phyloP scores from a whole-genome alignment of 2,888 invertebrate species.

The Lagria hirta region DNA sequence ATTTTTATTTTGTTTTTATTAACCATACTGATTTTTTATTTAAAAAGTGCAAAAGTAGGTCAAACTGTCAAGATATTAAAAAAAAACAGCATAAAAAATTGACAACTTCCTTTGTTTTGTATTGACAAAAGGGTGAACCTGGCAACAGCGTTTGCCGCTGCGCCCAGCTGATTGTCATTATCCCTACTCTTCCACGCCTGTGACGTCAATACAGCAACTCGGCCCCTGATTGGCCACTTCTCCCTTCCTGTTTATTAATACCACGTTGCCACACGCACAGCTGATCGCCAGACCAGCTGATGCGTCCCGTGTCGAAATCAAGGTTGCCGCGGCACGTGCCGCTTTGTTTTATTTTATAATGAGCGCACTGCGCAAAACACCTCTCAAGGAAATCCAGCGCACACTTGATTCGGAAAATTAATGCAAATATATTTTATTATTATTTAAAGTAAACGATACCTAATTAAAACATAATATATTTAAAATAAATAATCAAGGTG shows the following conservation, averaged over 20 bases:
- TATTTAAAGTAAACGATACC: no score
- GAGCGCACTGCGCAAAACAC: slow-evolving; percentile 22
- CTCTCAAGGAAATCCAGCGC: slow-evolving; percentile 15
- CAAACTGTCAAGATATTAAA: no score
- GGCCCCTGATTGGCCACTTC: slow-evolving; percentile 33
- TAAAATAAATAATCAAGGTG: slow-evolving; percentile 14
- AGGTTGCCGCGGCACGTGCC: slow-evolving; percentile 32
- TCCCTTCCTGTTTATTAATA: slow-evolving; percentile 34
- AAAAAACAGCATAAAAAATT: no score
- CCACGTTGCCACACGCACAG: slow-evolving; percentile 40
- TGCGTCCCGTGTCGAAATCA: slow-evolving; percentile 25
- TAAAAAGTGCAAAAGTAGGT: no score
- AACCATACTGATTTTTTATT: no score
- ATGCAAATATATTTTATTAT: no score
- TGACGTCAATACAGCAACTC: slow-evolving; percentile 36
- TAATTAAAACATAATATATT: no score
- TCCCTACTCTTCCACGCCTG: slow-evolving; percentile 23
- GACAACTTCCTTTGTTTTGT: no score
- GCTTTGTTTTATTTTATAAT: slow-evolving; percentile 20
- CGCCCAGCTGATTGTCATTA: slow-evolving; percentile 42
- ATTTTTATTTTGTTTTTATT: no score
- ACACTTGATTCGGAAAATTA: slow-evolving; percentile 9
- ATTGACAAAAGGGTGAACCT: neutral
- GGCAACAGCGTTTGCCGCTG: slow-evolving; percentile 4
- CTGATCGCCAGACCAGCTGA: slow-evolving; percentile 46